These are phyloP conservation scores for Fragariocoptes setiger DNA, from an alignment of 1,140 invertebrate species.

Conservation along the genomic window DNA sequence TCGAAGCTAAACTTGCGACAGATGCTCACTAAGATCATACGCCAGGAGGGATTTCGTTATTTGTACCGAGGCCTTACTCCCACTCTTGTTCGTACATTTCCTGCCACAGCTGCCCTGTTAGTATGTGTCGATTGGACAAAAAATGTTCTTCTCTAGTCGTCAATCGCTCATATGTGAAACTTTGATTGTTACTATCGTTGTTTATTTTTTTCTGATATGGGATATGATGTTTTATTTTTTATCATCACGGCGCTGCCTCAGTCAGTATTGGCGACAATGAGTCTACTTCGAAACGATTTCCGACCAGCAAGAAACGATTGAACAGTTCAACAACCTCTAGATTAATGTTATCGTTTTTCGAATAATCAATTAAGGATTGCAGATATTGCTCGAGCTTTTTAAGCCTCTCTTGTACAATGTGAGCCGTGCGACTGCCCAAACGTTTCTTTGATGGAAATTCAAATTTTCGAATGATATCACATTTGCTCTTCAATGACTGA, in stretches of 20 bases:
- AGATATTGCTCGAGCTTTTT: slow-evolving; percentile 41
- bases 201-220: too few relatives aligned
- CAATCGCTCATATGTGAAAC: too few relatives aligned
- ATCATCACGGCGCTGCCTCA: too few relatives aligned
- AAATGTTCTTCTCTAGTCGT: background rate
- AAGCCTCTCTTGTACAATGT: slow-evolving; percentile 42
- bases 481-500: slow-evolving; percentile 41
- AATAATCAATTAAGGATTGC: slow-evolving; percentile 32
- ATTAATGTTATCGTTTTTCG: slow-evolving; percentile 23
- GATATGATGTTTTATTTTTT: too few relatives aligned
- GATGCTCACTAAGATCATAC: slow-evolving; percentile 33
- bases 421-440: slow-evolving; percentile 51
- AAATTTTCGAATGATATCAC: slow-evolving; percentile 34
- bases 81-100: slow-evolving; percentile 48
- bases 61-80: slow-evolving; percentile 36
- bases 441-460: slow-evolving; percentile 80
- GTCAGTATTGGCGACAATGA: too few relatives aligned
- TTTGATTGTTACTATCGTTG: too few relatives aligned
- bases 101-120: slow-evolving; percentile 67
- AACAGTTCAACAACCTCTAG: too few relatives aligned
- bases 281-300: too few relatives aligned
- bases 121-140: slow-evolving; percentile 38
- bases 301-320: too few relatives aligned
- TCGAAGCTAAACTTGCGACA: slow-evolving; percentile 23
- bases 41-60: slow-evolving; percentile 34